phyloP scores from a whole-genome alignment of 2,113 vertebrate species.

The Manacus vitellinus region DNA sequence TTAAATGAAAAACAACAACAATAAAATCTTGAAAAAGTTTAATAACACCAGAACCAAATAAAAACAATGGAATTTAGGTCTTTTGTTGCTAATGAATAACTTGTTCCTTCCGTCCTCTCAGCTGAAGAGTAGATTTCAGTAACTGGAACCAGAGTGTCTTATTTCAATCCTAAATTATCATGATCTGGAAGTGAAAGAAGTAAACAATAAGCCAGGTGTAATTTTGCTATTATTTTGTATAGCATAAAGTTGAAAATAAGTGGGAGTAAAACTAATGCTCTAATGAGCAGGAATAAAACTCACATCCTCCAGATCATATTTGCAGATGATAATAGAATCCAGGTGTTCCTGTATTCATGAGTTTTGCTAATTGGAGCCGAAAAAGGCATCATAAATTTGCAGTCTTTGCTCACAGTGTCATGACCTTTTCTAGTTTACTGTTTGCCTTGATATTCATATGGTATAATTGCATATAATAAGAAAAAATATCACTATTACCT shows the following conservation, averaged over 20 bases:
- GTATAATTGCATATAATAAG: neutral
- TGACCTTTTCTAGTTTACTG: neutral
- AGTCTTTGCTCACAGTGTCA: neutral
- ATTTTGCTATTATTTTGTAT: neutral
- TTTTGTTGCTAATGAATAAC: neutral
- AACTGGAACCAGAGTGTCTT: neutral
- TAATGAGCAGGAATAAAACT: slow-evolving; percentile 12
- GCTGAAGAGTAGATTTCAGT: neutral
- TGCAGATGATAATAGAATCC: neutral
- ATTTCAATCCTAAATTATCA: neutral
- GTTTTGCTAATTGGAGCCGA: neutral
- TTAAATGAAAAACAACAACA: neutral
- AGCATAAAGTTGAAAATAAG: neutral
- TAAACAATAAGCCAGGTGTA: neutral
- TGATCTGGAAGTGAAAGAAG: neutral
- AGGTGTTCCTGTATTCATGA: neutral
- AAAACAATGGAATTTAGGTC: neutral
- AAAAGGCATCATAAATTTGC: neutral
- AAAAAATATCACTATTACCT: neutral
- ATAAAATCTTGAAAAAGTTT: neutral
- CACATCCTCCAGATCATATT: neutral
- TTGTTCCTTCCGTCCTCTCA: neutral
- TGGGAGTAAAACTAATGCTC: neutral
- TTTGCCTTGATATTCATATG: neutral
- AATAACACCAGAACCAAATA: neutral